phyloP scores from a whole-genome alignment of 2,888 invertebrate species.

The Cantharis rustica region DNA sequence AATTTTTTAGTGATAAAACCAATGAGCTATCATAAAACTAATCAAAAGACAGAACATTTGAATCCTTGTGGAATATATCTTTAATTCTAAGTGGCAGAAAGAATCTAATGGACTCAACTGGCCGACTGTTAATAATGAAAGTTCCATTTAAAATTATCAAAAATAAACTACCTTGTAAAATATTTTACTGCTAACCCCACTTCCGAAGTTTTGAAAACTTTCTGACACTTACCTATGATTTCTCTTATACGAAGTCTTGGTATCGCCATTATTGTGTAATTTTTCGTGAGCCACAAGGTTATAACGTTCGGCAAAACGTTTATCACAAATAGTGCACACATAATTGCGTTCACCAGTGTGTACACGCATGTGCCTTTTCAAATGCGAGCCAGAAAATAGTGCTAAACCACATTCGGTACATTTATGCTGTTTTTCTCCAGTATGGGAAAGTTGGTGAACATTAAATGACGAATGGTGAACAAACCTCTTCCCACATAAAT shows the following conservation, averaged over 20 bases:
- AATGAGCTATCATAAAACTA: no score
- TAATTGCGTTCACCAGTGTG: slow-evolving; percentile 68
- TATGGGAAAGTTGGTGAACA: slow-evolving; percentile 70
- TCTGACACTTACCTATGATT: slow-evolving; percentile 20
- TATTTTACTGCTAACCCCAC: no score
- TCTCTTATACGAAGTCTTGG: slow-evolving; percentile 9
- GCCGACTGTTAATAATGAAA: no score
- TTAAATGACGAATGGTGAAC: slow-evolving; percentile 73
- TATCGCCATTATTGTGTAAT: slow-evolving; percentile 32
- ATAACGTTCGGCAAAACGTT: slow-evolving; percentile 64
- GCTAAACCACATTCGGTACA: slow-evolving; percentile 66
- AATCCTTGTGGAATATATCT: no score
- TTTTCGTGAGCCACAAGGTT: slow-evolving; percentile 50
- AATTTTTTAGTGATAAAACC: no score
- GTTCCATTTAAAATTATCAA: no score
- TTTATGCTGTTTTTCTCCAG: slow-evolving; percentile 64
- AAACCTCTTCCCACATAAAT: slow-evolving; percentile 52
- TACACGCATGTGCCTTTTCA: slow-evolving; percentile 69
- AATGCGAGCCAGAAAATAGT: slow-evolving; percentile 68
- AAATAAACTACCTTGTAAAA: no score
- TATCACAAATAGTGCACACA: slow-evolving; percentile 63
- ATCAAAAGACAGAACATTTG: no score
- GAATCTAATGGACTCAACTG: no score
- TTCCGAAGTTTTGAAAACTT: no score
- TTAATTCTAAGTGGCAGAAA: no score